Evolutionary conservation across 2,888 invertebrate species (phyloP).

Genomic region (Drosophila suboccidentalis): DNA sequence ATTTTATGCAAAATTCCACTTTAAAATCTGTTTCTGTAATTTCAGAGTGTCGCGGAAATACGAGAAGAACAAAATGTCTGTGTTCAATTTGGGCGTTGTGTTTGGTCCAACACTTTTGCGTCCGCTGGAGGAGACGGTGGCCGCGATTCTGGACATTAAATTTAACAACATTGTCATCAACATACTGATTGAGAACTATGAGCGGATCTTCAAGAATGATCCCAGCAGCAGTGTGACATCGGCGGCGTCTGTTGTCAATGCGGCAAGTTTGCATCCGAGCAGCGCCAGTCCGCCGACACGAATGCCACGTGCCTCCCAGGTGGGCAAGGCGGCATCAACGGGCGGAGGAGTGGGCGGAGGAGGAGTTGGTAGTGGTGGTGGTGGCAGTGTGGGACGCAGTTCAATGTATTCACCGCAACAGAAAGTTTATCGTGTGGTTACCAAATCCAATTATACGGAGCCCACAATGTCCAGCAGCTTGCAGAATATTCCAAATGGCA

Average conservation of each 20-base stretch:
- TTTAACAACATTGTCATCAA: conserved; percentile 99
- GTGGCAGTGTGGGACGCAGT: conserved; percentile 71
- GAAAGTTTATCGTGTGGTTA: conserved; percentile 84
- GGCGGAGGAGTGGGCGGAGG: conserved; percentile 44
- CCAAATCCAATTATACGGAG: conserved; percentile 85
- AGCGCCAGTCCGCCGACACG: conserved; percentile 84
- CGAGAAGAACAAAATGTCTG: conserved; percentile 98
- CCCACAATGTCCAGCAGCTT: conserved; percentile 85
- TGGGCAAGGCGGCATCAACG: conserved; percentile 65
- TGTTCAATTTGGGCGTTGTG: conserved; percentile 98
- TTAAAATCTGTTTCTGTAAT: neutral
- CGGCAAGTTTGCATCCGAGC: conserved; percentile 43
- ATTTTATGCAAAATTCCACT: neutral
- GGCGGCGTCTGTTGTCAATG: conserved; percentile 16
- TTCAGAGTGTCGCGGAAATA: conserved; percentile 92
- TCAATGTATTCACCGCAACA: conserved; percentile 84
- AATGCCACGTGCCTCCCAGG: conserved; percentile 83
- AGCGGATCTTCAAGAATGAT: conserved; percentile 88
- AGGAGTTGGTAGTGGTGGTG: conserved; percentile 33
- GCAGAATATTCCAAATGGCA: conserved; percentile 86
- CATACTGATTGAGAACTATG: conserved; percentile 96
- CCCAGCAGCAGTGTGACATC: conserved; percentile 71
- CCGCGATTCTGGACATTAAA: conserved; percentile 99
- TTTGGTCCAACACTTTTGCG: conserved; percentile 98
- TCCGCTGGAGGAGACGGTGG: conserved; percentile 98